Conservation (phyloP, 2,888 invertebrate species). For the Hemistola chrysoprasaria region DNA sequence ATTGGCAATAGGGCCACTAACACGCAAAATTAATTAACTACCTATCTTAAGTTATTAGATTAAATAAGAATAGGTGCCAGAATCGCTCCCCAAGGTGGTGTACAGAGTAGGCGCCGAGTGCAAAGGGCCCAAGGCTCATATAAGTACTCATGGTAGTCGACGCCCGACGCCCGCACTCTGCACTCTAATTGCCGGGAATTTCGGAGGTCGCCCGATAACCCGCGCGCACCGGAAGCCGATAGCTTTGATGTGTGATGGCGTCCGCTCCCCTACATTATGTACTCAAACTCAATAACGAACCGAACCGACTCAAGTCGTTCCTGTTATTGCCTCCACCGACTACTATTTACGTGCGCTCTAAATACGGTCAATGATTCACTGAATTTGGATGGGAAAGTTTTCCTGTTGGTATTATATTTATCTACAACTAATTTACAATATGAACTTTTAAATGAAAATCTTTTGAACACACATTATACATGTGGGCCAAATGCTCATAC, state of each 20-base stretch:
- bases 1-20: too few relatives aligned
- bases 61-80: too few relatives aligned
- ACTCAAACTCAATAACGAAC: slow-evolving; percentile 22
- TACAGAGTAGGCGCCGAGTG: too few relatives aligned
- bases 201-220: slow-evolving; percentile 78
- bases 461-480: too few relatives aligned
- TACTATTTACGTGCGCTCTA: slow-evolving; percentile 12
- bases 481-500: too few relatives aligned
- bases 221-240: slow-evolving; percentile 75
- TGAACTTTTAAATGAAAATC: too few relatives aligned
- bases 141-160: slow-evolving; percentile 41
- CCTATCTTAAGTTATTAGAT: too few relatives aligned
- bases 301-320: slow-evolving; percentile 23
- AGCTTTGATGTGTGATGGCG: slow-evolving; percentile 74
- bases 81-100: too few relatives aligned
- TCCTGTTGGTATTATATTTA: background rate
- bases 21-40: too few relatives aligned
- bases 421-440: too few relatives aligned
- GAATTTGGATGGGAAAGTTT: slow-evolving; percentile 2
- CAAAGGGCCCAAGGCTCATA: too few relatives aligned
- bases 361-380: slow-evolving; percentile 2
- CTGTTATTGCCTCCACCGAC: slow-evolving; percentile 22
- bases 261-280: slow-evolving; percentile 37
- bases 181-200: slow-evolving; percentile 73
- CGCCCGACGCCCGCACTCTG: slow-evolving; percentile 55